Conservation (phyloP, 2,113 vertebrate genomes). For the Struthidea cinerea region DNA sequence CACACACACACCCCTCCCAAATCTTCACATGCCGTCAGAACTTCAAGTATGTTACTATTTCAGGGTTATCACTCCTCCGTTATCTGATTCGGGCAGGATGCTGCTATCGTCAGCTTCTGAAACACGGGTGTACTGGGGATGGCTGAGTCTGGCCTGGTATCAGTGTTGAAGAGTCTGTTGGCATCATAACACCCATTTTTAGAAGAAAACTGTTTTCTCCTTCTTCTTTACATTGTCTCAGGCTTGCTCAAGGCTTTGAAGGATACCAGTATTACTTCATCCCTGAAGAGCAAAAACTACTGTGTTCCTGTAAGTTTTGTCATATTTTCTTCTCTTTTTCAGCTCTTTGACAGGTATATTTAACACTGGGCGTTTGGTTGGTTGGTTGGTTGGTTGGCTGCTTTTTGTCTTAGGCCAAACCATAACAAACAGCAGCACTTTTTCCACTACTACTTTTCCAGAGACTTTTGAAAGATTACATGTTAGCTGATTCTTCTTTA, state of each 20-base stretch:
- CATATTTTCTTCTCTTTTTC: neutral
- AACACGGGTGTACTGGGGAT: neutral
- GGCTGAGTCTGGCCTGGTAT: neutral
- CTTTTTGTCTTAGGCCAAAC: neutral
- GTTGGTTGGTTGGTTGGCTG: fast-evolving
- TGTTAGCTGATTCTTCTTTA: neutral
- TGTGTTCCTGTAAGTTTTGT: neutral
- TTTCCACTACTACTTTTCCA: neutral
- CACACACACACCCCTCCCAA: neutral
- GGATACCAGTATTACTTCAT: neutral
- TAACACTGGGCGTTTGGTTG: neutral
- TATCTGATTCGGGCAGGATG: neutral
- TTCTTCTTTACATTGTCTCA: neutral
- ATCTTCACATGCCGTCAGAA: neutral
- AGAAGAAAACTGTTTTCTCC: neutral
- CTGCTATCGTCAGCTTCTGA: neutral
- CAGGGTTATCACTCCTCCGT: neutral
- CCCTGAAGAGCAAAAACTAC: neutral
- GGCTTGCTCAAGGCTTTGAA: neutral
- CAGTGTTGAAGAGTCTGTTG: neutral
- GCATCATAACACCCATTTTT: neutral
- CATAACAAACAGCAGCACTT: neutral
- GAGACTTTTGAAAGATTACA: neutral
- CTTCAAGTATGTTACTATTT: conserved; percentile 23
- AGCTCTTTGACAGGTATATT: neutral